Conservation (phyloP, 2,113 vertebrate species). For the Parus major region DNA sequence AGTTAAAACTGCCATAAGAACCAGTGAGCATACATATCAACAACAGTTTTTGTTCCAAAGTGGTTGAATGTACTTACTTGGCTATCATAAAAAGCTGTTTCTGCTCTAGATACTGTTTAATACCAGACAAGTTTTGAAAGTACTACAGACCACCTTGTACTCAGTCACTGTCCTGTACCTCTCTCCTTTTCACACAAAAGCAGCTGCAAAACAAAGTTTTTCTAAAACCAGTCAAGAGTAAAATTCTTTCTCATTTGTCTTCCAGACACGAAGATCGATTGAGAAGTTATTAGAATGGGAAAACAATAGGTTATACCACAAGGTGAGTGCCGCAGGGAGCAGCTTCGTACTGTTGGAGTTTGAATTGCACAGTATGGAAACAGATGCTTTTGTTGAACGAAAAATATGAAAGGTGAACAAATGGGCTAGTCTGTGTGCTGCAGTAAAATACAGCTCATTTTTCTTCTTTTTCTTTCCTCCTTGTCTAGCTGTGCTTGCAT, state of each 20-base stretch:
- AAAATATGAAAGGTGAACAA: slow-evolving; percentile 97
- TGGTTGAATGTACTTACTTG: not conserved
- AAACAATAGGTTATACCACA: slow-evolving; percentile 97
- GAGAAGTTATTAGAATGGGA: slow-evolving; percentile 95
- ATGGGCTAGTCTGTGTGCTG: slow-evolving; percentile 86
- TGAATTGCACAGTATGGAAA: slow-evolving; percentile 99
- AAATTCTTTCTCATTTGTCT: slow-evolving; percentile 90
- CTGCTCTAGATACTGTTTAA: slow-evolving; percentile 39
- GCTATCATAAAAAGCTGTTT: not conserved
- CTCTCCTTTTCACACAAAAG: slow-evolving; percentile 82
- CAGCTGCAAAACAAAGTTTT: slow-evolving; percentile 89
- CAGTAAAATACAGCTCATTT: slow-evolving; percentile 93
- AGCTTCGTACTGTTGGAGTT: slow-evolving; percentile 82
- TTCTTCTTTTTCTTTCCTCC: slow-evolving; percentile 80
- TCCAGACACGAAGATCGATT: slow-evolving; percentile 99
- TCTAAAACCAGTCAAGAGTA: slow-evolving; percentile 83
- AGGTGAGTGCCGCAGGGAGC: slow-evolving; percentile 92
- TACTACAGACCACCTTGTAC: slow-evolving; percentile 80
- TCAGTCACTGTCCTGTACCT: slow-evolving; percentile 78
- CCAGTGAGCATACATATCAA: not conserved
- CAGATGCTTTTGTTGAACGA: slow-evolving; percentile 99
- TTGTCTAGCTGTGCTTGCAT: slow-evolving; percentile 97
- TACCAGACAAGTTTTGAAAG: slow-evolving; percentile 52
- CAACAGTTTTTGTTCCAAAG: not conserved
- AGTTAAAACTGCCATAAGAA: not conserved